phyloP scores from a whole-genome alignment of 2,113 vertebrate genomes.

The Spheniscus mendiculus region DNA sequence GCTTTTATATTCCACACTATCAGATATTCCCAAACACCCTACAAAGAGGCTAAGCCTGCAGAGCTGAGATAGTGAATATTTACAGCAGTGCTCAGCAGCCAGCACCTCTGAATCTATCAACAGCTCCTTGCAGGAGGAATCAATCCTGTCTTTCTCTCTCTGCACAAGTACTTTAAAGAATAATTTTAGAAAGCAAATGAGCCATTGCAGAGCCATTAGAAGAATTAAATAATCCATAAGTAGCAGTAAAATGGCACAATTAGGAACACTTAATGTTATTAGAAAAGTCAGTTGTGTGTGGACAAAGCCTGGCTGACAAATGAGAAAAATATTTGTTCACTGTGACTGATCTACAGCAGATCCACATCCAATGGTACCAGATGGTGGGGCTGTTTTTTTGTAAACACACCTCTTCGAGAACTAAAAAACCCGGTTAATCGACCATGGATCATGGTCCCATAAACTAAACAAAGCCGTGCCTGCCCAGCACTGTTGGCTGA shows the following conservation, averaged over 20 bases:
- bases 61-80: conserved; percentile 27
- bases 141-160: not conserved
- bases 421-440: not conserved
- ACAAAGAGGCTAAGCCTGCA: conserved; percentile 1
- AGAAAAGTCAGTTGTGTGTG: not conserved
- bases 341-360: not conserved
- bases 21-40: conserved; percentile 26
- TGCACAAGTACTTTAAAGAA: not conserved
- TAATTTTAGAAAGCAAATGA: conserved; percentile 33
- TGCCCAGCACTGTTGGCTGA: not conserved
- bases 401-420: conserved; percentile 10
- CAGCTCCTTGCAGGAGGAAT: conserved; percentile 4
- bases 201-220: conserved; percentile 1
- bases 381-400: not conserved
- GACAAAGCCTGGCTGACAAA: conserved; percentile 10
- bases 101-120: conserved; percentile 14
- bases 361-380: not conserved
- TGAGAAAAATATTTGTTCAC: not conserved
- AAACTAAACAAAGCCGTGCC: not conserved
- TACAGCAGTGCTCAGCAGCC: not conserved
- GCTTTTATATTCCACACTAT: not conserved
- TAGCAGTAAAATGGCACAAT: not conserved
- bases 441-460: not conserved
- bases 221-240: conserved; percentile 47
- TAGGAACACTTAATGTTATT: not conserved